phyloP scores from a whole-genome alignment of 2,888 invertebrate genomes.

The Acronicta psi region DNA sequence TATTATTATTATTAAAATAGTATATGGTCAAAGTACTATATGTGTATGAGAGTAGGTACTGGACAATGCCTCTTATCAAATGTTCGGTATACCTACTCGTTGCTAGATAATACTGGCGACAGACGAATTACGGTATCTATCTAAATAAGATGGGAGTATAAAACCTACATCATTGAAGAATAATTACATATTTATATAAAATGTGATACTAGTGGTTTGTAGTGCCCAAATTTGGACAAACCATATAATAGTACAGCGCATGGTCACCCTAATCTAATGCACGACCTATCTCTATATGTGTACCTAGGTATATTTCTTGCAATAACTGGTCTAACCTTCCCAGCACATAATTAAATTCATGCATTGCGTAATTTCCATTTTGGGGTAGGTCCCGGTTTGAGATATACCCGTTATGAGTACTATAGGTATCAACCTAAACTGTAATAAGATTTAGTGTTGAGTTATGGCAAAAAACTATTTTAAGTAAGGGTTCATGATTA shows the following conservation, averaged over 20 bases:
- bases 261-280: constrained; percentile 67
- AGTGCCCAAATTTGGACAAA: background rate
- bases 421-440: too few relatives aligned
- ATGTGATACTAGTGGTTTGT: too few relatives aligned
- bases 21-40: too few relatives aligned
- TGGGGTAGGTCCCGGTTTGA: constrained; percentile 54
- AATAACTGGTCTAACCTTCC: constrained; percentile 48
- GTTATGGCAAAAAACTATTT: too few relatives aligned
- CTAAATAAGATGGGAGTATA: too few relatives aligned
- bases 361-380: constrained; percentile 59
- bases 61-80: background rate
- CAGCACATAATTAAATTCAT: constrained; percentile 60
- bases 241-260: constrained; percentile 1
- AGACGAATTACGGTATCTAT: background rate
- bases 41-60: background rate
- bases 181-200: too few relatives aligned
- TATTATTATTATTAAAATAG: too few relatives aligned
- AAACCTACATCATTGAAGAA: too few relatives aligned
- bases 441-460: too few relatives aligned
- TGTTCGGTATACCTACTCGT: background rate
- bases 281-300: constrained; percentile 70
- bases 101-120: background rate
- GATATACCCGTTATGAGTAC: constrained; percentile 5
- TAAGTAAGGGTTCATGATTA: too few relatives aligned
- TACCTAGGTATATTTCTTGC: constrained; percentile 58